Conservation (phyloP, 2,797 vertebrate species). For the Myoxocephalus aenaeus region DNA sequence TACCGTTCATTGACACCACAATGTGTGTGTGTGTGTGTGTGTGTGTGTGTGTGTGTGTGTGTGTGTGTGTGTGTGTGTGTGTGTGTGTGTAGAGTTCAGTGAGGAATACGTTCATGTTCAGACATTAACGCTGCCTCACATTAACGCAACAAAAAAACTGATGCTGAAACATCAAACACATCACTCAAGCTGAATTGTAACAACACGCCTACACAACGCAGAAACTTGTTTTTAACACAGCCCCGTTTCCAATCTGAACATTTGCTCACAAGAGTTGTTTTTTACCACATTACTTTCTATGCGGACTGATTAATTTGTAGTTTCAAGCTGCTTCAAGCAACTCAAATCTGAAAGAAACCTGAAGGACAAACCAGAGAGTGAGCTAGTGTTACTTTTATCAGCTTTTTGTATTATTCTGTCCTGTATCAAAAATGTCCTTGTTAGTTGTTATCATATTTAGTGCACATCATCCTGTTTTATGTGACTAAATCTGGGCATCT, state of each 20-base stretch:
- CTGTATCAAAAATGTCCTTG: too few relatives aligned
- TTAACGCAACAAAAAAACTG: not conserved
- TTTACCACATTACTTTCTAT: too few relatives aligned
- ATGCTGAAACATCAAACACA: not conserved
- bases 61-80: not conserved
- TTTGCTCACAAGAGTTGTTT: too few relatives aligned
- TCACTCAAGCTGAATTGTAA: not conserved
- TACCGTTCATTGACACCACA: slow-evolving; percentile 11
- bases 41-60: not conserved
- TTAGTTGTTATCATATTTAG: too few relatives aligned
- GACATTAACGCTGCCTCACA: not conserved
- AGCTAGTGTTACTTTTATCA: too few relatives aligned
- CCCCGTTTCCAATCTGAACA: too few relatives aligned
- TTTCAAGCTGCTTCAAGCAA: not conserved
- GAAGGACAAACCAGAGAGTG: not conserved
- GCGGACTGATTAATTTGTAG: too few relatives aligned
- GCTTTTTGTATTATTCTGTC: too few relatives aligned
- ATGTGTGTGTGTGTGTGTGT: slow-evolving; percentile 7
- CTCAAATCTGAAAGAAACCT: not conserved
- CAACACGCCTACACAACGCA: not conserved
- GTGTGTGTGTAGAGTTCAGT: not conserved
- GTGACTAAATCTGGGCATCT: too few relatives aligned
- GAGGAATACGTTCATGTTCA: not conserved
- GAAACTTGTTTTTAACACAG: too few relatives aligned
- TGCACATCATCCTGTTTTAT: too few relatives aligned